phyloP scores from a whole-genome alignment of 2,113 vertebrate species.

The Labeo catla region DNA sequence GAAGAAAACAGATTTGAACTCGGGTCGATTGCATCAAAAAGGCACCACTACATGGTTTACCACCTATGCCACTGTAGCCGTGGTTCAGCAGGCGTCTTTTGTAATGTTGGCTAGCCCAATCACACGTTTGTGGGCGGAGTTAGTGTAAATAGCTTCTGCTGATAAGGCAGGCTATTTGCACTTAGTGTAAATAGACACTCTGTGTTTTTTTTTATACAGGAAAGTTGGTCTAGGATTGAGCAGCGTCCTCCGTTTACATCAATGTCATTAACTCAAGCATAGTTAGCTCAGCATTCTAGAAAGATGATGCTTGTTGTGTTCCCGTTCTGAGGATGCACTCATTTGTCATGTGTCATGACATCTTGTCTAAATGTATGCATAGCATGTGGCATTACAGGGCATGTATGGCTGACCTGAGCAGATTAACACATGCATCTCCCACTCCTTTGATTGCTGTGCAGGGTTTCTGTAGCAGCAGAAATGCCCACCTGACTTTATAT shows the following conservation, averaged over 20 bases:
- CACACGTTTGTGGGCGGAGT: too few relatives aligned
- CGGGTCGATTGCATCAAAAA: too few relatives aligned
- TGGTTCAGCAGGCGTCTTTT: too few relatives aligned
- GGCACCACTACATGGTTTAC: too few relatives aligned
- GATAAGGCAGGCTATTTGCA: too few relatives aligned
- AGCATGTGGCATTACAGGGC: not conserved
- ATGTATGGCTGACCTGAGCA: slow-evolving; percentile 2
- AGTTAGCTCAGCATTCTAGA: not conserved
- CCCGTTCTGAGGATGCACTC: not conserved
- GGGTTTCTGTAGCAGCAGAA: not conserved
- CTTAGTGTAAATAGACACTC: too few relatives aligned
- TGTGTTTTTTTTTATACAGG: not conserved
- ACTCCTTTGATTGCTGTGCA: not conserved
- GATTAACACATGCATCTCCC: not conserved
- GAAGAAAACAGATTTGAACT: too few relatives aligned
- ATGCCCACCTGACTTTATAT: slow-evolving; percentile 1
- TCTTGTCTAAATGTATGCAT: slow-evolving; percentile 10
- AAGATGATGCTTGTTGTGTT: not conserved
- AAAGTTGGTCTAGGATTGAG: not conserved
- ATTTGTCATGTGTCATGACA: not conserved
- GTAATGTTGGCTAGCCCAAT: too few relatives aligned
- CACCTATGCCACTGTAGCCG: too few relatives aligned
- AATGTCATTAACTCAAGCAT: not conserved
- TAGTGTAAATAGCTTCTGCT: too few relatives aligned
- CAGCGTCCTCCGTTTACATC: not conserved